Base-by-base conservation (phyloP, 2,797 vertebrate genomes). In the Clarias platycephalus region DNA sequence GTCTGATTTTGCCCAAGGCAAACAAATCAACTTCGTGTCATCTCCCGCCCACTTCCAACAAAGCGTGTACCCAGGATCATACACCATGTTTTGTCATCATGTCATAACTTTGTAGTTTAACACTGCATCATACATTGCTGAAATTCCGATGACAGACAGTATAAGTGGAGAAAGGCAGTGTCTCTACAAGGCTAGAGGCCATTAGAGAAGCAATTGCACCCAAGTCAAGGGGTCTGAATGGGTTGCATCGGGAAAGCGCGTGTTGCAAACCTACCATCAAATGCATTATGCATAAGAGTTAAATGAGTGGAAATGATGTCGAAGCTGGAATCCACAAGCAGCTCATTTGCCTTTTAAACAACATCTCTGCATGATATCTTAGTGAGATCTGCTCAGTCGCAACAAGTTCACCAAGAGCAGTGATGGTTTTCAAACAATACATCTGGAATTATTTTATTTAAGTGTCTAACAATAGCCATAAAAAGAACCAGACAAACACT, bases 271-370 rank as follows among this genome's bases (percentile, higher is more conserved):
- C 75, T 63, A 58, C 87, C 90, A 92, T 90, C 86, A 90, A 84
- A 90, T 93, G 90, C 90, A 94, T 93, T 89, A 93, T 93, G 90
- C 89, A 93, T 92, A 90, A 93, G 88, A 89, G 89, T 90, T 76
- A 93, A 93, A 94, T 63, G 64, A 90, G 84, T 28, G 72, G 85
- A 74, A 78, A 88, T 88, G 70, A 87, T 84, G 83, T 76, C 81
- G 85, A 49, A 83, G 86, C 83, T 34, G 34, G 62, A 49, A 83
- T 34, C 74, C 76, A 64, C 20, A 82, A 70, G 68, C 78, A 26
- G 85, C 34, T 87, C 70, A 86, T 90, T 88, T 90, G 84, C 89
- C 83, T 89, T 89, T 87, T 82, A 88, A 84, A 86, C 58, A 64
- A 64, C 86, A 87, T 83, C 67, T 86, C 49, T 15, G 78, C 86